These are phyloP conservation scores for Cryptoblepharus egeriae DNA, from an alignment of 2,797 vertebrate species.

Conservation along the genomic window DNA sequence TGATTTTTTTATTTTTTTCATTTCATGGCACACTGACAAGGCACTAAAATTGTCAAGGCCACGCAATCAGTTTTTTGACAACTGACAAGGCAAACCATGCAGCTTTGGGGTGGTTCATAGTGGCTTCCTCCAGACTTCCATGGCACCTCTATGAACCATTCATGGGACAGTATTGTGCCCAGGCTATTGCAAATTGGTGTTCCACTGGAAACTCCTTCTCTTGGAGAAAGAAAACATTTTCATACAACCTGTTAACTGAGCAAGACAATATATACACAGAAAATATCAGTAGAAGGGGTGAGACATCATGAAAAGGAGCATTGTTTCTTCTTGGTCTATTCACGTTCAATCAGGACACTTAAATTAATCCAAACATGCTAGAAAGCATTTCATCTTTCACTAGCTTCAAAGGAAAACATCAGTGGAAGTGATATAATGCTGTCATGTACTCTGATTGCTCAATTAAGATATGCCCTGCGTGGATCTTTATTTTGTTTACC, in stretches of 20 bases:
- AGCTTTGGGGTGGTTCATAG: too few relatives aligned
- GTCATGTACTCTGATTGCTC: constrained; percentile 37
- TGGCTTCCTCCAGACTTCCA: too few relatives aligned
- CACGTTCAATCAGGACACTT: neutral
- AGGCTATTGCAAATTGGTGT: too few relatives aligned
- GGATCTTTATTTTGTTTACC: constrained; percentile 35
- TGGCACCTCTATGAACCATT: too few relatives aligned
- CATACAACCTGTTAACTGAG: neutral
- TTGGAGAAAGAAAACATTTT: too few relatives aligned
- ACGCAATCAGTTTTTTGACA: too few relatives aligned
- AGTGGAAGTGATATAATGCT: constrained; percentile 22
- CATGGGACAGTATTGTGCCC: too few relatives aligned
- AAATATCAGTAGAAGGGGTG: neutral
- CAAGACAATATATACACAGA: neutral
- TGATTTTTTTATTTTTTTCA: too few relatives aligned
- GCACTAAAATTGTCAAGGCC: too few relatives aligned
- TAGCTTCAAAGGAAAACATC: constrained; percentile 11
- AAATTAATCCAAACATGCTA: neutral
- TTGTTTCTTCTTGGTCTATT: neutral
- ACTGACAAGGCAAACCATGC: too few relatives aligned
- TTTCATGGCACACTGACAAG: too few relatives aligned
- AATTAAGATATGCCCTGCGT: constrained; percentile 24
- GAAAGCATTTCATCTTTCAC: constrained; percentile 21
- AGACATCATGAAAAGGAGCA: neutral
- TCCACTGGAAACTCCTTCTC: too few relatives aligned